A percentile compares a stretch with the other conserved stretches of the same genome.
Evolutionary conservation across 2,888 invertebrate species (phyloP).

Genomic region (Thera britannica): DNA sequence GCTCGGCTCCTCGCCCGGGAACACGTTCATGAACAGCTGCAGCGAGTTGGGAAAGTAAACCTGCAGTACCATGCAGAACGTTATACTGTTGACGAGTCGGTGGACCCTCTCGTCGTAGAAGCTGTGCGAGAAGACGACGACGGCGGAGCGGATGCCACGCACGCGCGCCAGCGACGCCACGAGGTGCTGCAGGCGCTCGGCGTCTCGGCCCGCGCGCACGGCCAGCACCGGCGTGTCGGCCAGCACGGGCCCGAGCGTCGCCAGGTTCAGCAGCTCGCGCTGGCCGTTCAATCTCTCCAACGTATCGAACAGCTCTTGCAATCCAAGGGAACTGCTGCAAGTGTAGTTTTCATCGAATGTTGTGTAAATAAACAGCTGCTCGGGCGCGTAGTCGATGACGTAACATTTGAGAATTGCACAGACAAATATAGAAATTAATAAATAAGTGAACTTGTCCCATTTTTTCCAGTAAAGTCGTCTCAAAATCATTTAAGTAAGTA

Average conservation of each 20-base stretch:
- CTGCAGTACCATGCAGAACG: conserved; percentile 62
- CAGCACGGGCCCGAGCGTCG: conserved; percentile 81
- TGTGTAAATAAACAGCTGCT: conserved; percentile 37
- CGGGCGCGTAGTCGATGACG: conserved; percentile 22
- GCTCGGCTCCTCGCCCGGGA: conserved; percentile 51
- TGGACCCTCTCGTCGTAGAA: conserved; percentile 53
- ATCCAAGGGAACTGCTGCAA: conserved; percentile 3
- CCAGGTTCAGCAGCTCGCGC: conserved; percentile 46
- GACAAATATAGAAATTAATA: conserved; percentile 4
- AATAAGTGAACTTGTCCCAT: conserved; percentile 11
- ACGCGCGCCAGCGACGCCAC: conserved; percentile 79
- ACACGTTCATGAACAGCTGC: conserved; percentile 54
- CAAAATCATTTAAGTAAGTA: conserved; percentile 6
- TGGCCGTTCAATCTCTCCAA: conserved; percentile 81
- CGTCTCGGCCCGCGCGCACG: conserved; percentile 85
- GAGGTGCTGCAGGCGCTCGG: conserved; percentile 86
- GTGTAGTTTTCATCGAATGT: conserved; percentile 28
- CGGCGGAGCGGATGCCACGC: conserved; percentile 44
- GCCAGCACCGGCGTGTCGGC: conserved; percentile 85
- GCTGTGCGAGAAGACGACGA: conserved; percentile 64
- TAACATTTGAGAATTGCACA: conserved; percentile 8
- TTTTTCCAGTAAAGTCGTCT: conserved; percentile 10
- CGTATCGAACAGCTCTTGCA: conserved; percentile 81
- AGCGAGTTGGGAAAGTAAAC: conserved; percentile 61
- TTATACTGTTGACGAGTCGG: conserved; percentile 49